Evolutionary conservation across 2,797 vertebrate genomes (phyloP).

Genomic region (Sebastes hopkinsi): DNA sequence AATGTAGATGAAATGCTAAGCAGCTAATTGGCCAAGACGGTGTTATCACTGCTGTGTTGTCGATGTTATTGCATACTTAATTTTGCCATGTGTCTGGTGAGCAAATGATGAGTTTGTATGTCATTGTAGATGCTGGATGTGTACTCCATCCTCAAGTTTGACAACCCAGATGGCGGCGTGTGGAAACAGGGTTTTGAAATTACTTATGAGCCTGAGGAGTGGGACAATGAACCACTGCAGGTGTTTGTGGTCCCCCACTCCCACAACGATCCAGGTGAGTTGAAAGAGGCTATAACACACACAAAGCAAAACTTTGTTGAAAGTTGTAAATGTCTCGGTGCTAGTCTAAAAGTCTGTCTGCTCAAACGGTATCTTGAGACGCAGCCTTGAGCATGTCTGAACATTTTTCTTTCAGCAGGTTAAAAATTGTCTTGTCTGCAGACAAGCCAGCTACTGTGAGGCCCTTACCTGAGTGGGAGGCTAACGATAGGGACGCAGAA

Average conservation of each 20-base stretch:
- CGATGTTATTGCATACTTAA: neutral
- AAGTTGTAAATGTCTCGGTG: neutral
- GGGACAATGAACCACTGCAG: constrained; percentile 90
- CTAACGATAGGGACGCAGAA: neutral
- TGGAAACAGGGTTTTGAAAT: constrained; percentile 99
- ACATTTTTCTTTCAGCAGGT: neutral
- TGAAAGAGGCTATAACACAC: neutral
- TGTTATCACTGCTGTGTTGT: neutral
- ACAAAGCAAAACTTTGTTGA: neutral
- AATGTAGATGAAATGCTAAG: neutral
- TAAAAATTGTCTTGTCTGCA: neutral
- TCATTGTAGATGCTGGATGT: constrained; percentile 90
- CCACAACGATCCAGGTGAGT: constrained; percentile 94
- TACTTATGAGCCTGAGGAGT: constrained; percentile 90
- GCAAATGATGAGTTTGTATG: neutral
- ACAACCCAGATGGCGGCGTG: constrained; percentile 95
- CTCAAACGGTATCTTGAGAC: neutral
- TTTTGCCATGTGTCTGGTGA: neutral
- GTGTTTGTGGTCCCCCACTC: constrained; percentile 98
- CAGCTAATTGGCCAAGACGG: neutral
- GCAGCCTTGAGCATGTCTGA: neutral
- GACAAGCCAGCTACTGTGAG: neutral
- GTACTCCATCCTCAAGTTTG: constrained; percentile 91
- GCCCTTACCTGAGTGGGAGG: neutral
- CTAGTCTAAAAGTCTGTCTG: neutral